Base-by-base conservation (phyloP, 2,888 invertebrate genomes). In the Sinelater perroti region DNA sequence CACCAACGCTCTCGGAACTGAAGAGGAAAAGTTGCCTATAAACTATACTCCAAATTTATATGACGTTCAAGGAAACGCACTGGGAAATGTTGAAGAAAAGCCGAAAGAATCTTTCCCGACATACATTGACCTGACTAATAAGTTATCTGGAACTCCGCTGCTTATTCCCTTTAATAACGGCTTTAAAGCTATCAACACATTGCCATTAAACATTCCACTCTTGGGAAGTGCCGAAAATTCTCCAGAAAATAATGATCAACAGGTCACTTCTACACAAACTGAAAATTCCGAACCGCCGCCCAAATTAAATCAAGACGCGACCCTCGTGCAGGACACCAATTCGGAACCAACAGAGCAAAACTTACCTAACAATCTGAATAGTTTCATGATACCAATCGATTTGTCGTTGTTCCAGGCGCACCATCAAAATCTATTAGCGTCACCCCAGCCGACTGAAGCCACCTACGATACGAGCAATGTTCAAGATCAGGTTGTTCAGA, bases 1-100 rank as follows among this genome's bases (percentile, higher is more conserved):
- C 44, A 76, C 78, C 0, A 80, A 81, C 56, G 79, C 76, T 0
- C 69, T 79, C 45, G 67, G 70, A 38, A 18, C 14, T 3, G 31
- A 38, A 21, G 33, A 17, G 1, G n/a, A n/a, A n/a, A n/a, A n/a
- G n/a, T n/a, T n/a, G n/a, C n/a, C n/a, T n/a, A n/a, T n/a, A n/a
- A 33, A 17, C n/a, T 21, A 40, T n/a, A 6, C 13, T 10, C 8
- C n/a, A n/a, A 38, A 51, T 31, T 8, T 16, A 1, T 10, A 8
- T 17, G 20, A 31, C 3, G 5, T 18, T 11, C 1, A 10, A 13
- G 45, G 7, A 17, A 45, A 28, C 18, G 8, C 20, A 6, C 18
- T 38, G 8, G 38, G 20, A 3, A n/a, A 38, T 3, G 1, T 14
- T 14, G 24, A 40, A 40, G 2, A n/a, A 1, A 2, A n/a, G 4